A percentile compares a stretch with the other conserved stretches of the same genome.
Conservation (phyloP, 2,113 vertebrate species). For the Hippocampus guttulatus region DNA sequence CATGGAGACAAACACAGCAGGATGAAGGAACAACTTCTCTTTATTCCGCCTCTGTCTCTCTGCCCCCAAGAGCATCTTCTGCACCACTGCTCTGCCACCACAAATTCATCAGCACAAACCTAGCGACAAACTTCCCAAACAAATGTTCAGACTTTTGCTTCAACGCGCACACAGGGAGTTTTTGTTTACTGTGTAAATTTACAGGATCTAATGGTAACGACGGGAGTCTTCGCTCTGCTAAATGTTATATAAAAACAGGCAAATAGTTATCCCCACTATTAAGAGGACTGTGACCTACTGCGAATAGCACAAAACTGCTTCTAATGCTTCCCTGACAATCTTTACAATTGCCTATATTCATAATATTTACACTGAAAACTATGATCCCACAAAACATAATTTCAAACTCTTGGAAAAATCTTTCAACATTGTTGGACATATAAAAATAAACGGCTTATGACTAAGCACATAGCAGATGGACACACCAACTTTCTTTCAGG, state of each 20-base stretch:
- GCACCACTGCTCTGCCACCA: slow-evolving; percentile 64
- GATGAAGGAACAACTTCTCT: slow-evolving; percentile 26
- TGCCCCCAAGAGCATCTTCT: slow-evolving; percentile 41
- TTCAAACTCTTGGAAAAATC: not conserved
- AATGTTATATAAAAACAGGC: slow-evolving; percentile 2
- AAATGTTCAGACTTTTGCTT: slow-evolving; percentile 37
- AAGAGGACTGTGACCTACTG: not conserved
- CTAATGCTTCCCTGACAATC: not conserved
- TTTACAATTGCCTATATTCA: not conserved
- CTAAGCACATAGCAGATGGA: not conserved
- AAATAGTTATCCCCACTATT: not conserved
- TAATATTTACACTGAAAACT: not conserved
- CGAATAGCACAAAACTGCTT: not conserved
- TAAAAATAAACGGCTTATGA: not conserved
- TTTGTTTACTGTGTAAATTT: slow-evolving; percentile 21
- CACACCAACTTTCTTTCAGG: not conserved
- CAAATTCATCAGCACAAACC: slow-evolving; percentile 59
- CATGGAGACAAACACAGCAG: slow-evolving; percentile 8
- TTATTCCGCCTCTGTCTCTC: slow-evolving; percentile 10
- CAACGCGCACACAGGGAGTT: slow-evolving; percentile 8
- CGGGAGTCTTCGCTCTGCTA: slow-evolving; percentile 10
- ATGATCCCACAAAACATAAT: not conserved
- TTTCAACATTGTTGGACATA: not conserved
- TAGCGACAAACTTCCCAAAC: slow-evolving; percentile 56
- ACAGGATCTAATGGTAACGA: slow-evolving; percentile 12